phyloP scores from a whole-genome alignment of 2,888 invertebrate species.

The Peribatodes rhomboidaria region DNA sequence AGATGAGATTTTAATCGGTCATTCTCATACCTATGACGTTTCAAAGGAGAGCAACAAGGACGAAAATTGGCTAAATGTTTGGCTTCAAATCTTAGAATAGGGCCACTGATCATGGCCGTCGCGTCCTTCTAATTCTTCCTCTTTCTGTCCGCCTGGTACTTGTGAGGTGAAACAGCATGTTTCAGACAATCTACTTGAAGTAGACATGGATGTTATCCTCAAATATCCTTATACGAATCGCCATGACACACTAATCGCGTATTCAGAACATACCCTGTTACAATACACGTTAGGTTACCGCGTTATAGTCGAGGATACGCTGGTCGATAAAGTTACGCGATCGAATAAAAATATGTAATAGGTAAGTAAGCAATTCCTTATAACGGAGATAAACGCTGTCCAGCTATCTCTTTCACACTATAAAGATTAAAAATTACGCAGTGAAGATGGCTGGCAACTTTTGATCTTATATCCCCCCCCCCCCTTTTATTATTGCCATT shows the following conservation, averaged over 20 bases:
- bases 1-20: no score
- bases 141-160: neutral
- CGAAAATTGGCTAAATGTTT: no score
- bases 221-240: constrained; percentile 37
- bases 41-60: no score
- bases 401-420: no score
- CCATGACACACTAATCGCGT: constrained; percentile 39
- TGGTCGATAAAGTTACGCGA: neutral
- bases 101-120: neutral
- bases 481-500: no score
- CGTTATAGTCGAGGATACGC: constrained; percentile 10
- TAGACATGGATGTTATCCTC: constrained; percentile 19
- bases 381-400: no score
- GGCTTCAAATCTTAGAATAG: no score
- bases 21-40: no score
- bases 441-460: no score
- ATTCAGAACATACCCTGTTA: constrained; percentile 31
- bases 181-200: neutral
- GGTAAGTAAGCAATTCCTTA: no score
- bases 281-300: constrained; percentile 17
- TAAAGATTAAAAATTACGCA: no score
- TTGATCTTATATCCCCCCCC: no score
- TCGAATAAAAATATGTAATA: neutral
- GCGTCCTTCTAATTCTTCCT: neutral
- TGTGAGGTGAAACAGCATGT: neutral